A percentile compares a stretch with the other conserved stretches of the same genome.
Evolutionary conservation across 2,888 invertebrate genomes (phyloP).

Genomic region (Imbricaverruca yamaguchii): DNA sequence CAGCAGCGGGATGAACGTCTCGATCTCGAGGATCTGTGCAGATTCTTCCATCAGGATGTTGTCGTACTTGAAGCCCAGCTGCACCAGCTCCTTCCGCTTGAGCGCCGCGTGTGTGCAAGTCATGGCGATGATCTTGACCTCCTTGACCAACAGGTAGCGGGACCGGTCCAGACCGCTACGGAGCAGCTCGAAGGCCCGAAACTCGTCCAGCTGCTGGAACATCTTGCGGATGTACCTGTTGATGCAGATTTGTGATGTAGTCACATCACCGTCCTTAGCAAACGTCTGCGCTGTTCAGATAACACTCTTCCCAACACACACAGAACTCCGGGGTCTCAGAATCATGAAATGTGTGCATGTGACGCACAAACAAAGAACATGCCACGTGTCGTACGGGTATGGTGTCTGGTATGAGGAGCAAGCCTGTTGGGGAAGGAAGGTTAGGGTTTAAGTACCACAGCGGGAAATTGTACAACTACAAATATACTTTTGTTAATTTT

Average conservation of each 20-base stretch:
- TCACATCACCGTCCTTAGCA: not conserved
- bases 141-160: constrained; percentile 92
- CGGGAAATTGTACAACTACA: too few relatives aligned
- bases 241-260: not conserved
- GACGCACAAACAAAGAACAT: too few relatives aligned
- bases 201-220: constrained; percentile 95
- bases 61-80: constrained; percentile 93
- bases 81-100: constrained; percentile 90
- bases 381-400: too few relatives aligned
- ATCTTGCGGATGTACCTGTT: constrained; percentile 81
- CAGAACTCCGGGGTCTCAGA: too few relatives aligned
- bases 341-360: too few relatives aligned
- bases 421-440: too few relatives aligned
- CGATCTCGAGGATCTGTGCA: constrained; percentile 97
- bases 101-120: constrained; percentile 99
- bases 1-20: constrained; percentile 96
- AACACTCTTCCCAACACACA: too few relatives aligned
- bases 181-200: constrained; percentile 92
- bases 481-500: too few relatives aligned
- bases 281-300: too few relatives aligned
- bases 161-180: constrained; percentile 92
- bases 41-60: constrained; percentile 99
- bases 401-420: too few relatives aligned
- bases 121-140: constrained; percentile 99
- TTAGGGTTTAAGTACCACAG: too few relatives aligned